phyloP scores from a whole-genome alignment of 1,140 invertebrate genomes.

The Yoshiicerus persimilis region DNA sequence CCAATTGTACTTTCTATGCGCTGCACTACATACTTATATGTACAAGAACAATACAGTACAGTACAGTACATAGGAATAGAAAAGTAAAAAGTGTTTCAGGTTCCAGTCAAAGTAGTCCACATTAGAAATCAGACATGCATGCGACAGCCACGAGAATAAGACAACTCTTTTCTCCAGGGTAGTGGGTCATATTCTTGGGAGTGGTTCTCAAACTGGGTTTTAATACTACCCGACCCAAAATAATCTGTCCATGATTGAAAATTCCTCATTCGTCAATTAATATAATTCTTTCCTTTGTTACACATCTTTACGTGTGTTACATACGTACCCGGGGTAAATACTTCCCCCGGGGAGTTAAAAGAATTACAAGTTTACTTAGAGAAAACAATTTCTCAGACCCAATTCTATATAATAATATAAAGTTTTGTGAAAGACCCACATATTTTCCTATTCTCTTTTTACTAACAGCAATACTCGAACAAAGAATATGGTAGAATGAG shows the following conservation, averaged over 20 bases:
- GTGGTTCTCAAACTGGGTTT: no score
- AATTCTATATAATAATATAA: no score
- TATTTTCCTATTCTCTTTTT: not conserved
- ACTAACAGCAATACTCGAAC: not conserved
- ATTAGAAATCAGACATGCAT: slow-evolving; percentile 22
- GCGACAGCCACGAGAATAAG: not conserved
- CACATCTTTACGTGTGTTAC: no score
- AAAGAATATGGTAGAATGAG: not conserved
- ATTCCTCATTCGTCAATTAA: no score
- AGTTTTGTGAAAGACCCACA: not conserved
- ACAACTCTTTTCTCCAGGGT: not conserved
- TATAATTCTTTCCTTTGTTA: no score
- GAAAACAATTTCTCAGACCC: no score
- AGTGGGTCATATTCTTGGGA: no score
- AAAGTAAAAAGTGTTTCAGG: slow-evolving; percentile 14
- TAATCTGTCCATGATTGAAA: no score
- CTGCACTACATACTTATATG: not conserved
- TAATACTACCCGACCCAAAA: no score
- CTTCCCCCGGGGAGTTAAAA: no score
- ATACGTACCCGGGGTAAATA: no score
- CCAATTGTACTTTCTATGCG: not conserved
- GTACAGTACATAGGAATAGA: not conserved
- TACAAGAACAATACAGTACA: not conserved
- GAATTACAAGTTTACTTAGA: no score
- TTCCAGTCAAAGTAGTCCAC: slow-evolving; percentile 15